Base-by-base conservation (phyloP, 1,140 invertebrate species). In the Phortica variegata region DNA sequence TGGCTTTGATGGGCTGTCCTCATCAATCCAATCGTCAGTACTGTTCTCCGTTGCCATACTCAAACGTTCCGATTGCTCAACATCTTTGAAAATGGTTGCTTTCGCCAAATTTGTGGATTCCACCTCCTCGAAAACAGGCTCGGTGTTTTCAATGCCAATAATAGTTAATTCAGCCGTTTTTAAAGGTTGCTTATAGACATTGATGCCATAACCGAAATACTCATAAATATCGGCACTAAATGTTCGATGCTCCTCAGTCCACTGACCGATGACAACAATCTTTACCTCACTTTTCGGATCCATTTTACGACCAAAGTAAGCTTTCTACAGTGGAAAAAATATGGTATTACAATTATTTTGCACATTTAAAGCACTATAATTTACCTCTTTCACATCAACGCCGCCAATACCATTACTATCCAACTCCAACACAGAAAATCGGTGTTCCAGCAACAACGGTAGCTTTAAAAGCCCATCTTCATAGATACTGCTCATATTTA, bases 221-320 rank as follows among this genome's bases (percentile, higher is more conserved):
- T 73, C 69, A 40, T 61, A 70, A 26, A 73, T 57, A 31, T 73
- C 69, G n/a, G 69, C 69, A 16, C 18, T 54, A 8, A 73, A 69
- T 32, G 63, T 49, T 3, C 65, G 51, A n/a, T 58, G 60, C 50
- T 70, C 60, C 43, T 73, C 70, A 3, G 57, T 53, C 70, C 70
- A 73, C 32, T 73, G 70, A 3, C 70, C 70, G 48, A 70, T 65
- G 17, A 73, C 49, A 38, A 73, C 65, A 0, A 73, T 49, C 15
- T 60, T 59, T 3, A 73, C 69, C 21, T 66, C 65, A 16, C 57
- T 73, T 16, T 48, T 43, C 4, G 69, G 36, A 34, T 73, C 70
- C 69, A 73, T 73, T 15, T 47, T 58, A 32, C 70, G 70, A 2
- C 69, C 70, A 18, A 60, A 73, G 29, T 61, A 73, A 0, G 69